Percentiles rank a stretch among this genome's conserved stretches.
phyloP scores from a whole-genome alignment of 2,113 vertebrate species.

The Rhinoderma darwinii region DNA sequence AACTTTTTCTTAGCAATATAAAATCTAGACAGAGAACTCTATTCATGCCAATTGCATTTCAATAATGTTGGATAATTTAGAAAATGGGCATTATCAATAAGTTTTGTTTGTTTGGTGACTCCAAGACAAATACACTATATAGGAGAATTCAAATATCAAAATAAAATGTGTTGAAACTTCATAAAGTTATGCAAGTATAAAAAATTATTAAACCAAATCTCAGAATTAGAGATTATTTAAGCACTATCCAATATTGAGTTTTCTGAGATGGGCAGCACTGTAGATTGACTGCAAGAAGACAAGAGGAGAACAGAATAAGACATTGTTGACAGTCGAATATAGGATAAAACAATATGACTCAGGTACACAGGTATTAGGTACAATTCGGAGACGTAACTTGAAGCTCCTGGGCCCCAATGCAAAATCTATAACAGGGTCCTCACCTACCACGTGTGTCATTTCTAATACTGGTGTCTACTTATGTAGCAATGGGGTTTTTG shows the following conservation, averaged over 20 bases:
- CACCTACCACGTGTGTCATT: no score
- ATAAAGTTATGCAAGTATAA: neutral
- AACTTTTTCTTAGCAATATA: neutral
- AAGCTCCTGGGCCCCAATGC: no score
- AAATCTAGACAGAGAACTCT: slow-evolving; percentile 11
- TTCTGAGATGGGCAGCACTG: no score
- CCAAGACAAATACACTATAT: neutral
- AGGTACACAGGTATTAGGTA: no score
- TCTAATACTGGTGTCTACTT: no score
- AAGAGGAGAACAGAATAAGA: no score
- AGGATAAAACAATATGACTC: no score
- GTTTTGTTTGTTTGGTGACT: neutral
- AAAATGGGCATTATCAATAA: neutral
- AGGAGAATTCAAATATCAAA: neutral
- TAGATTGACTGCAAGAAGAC: no score
- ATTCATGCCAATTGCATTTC: neutral
- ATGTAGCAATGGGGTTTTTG: neutral
- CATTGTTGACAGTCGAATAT: no score
- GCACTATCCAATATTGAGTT: no score
- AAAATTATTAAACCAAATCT: neutral
- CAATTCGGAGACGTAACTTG: no score
- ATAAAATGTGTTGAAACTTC: neutral
- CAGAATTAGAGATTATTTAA: neutral
- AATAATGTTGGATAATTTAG: slow-evolving; percentile 1
- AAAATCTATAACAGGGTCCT: no score